Evolutionary conservation across 2,113 vertebrate genomes (phyloP), one percentile per base, ranked within the genome.

Genomic region (Amphilophus citrinellus): DNA sequence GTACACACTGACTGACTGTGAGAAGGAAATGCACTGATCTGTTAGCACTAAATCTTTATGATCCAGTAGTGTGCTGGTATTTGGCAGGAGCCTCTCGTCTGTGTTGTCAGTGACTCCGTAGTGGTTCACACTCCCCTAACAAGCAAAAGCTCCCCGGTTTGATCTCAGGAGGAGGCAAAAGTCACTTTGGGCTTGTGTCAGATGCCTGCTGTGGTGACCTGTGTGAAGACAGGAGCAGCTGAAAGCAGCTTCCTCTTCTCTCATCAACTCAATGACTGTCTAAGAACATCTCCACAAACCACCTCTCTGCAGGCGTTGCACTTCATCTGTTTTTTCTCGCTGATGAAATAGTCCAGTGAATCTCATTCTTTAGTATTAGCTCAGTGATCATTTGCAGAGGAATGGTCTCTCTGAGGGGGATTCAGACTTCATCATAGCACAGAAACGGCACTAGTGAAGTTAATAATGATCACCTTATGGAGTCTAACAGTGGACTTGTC

Each of bases 221-320:
- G 2, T 47, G 39, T 27, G 63, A 68, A 47, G 24, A 68, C 44
- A 68, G 2, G 39, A 47, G 39, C 63, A 18, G 63, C 22, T 68
- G 39, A 44, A 44, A 68, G 22, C 27, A 71, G 65, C 24, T 7
- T 24, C 2, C 44, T 66, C 63, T 68, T 44, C 73, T 85, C 79
- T 65, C 61, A 76, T 88, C 82, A 88, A 60, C 30, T 61, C 53
- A 65, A 42, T 78, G 57, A 59, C 53, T 68, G 61, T 15, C 27
- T 24, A 9, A 53, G 30, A 80, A 20, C 58, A 11, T 35, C 22
- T 10, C 47, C 3, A 24, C 56, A 18, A 53, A 47, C 27, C 10
- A 61, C 61, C 63, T 77, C 30, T 24, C 13, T 73, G 39, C 22
- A 27, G 63, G 63, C 14, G 14, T 1, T 63, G 37, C 53, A 35